Evolutionary conservation across 2,797 vertebrate genomes (phyloP).

Genomic region (Chromobotia macracanthus): DNA sequence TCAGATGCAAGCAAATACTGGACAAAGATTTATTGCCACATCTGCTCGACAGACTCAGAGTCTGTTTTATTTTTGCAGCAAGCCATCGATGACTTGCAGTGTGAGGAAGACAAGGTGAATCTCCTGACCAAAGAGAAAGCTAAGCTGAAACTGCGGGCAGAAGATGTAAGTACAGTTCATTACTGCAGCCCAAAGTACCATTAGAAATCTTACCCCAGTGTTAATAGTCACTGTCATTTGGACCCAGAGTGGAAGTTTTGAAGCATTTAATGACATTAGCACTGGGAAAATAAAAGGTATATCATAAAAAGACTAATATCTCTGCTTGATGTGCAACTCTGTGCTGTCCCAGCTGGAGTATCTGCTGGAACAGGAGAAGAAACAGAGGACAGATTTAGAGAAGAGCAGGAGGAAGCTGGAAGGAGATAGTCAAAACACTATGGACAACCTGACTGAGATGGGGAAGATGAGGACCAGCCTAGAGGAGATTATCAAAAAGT

Average conservation of each 20-base stretch:
- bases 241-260: background rate
- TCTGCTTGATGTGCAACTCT: slow-evolving; percentile 4
- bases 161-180: slow-evolving; percentile 68
- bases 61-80: slow-evolving; percentile 69
- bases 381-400: slow-evolving; percentile 72
- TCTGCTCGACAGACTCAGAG: slow-evolving; percentile 59
- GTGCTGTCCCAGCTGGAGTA: slow-evolving; percentile 70
- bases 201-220: background rate
- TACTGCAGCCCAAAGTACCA: background rate
- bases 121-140: slow-evolving; percentile 76
- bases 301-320: background rate
- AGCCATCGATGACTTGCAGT: slow-evolving; percentile 77
- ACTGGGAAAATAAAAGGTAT: background rate
- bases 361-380: slow-evolving; percentile 73
- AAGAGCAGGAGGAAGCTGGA: slow-evolving; percentile 73
- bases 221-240: background rate
- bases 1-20: slow-evolving; percentile 45
- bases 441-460: slow-evolving; percentile 72
- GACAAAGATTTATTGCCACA: slow-evolving; percentile 54
- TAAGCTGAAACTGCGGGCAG: slow-evolving; percentile 74
- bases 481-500: slow-evolving; percentile 80
- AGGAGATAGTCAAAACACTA: slow-evolving; percentile 69
- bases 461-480: slow-evolving; percentile 74
- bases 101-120: slow-evolving; percentile 80
- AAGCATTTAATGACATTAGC: background rate